Evolutionary conservation across 2,888 invertebrate species (phyloP).

Genomic region (Gryllus longicercus): DNA sequence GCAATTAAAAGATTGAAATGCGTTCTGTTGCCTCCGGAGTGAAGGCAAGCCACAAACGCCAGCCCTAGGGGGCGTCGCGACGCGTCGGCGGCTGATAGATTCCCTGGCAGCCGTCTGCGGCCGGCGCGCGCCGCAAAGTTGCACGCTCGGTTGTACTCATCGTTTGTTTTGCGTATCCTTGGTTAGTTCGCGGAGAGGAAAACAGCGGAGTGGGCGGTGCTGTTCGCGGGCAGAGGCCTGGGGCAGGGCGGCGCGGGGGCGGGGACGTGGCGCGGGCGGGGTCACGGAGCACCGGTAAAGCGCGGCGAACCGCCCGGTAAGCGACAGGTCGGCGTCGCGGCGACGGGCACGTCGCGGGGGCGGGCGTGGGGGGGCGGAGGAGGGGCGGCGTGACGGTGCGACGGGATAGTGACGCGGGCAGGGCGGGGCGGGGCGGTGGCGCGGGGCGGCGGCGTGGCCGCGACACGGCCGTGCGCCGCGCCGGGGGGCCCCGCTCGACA

Average conservation of each 20-base stretch:
- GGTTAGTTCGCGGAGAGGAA: constrained; percentile 1
- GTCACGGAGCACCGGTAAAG: neutral
- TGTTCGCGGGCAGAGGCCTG: neutral
- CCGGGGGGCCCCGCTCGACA: neutral
- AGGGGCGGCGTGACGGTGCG: neutral
- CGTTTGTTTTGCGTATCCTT: neutral
- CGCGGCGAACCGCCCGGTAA: constrained; percentile 11
- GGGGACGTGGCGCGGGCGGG: neutral
- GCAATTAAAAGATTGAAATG: no score
- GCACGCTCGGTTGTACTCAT: neutral
- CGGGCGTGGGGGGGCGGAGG: neutral
- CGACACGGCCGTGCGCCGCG: constrained; percentile 22
- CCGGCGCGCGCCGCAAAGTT: neutral
- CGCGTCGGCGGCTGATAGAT: no score
- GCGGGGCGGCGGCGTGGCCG: constrained; percentile 20
- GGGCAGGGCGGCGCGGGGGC: neutral
- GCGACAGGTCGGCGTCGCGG: neutral
- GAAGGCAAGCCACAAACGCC: no score
- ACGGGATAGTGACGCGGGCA: neutral
- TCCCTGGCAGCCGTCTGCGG: neutral
- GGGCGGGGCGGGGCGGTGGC: neutral
- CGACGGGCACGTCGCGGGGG: neutral
- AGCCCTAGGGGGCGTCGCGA: no score
- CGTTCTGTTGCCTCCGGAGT: no score
- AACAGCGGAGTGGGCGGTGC: neutral